Evolutionary conservation across 1,140 invertebrate genomes (phyloP).

Genomic region (Pissodes strobi): DNA sequence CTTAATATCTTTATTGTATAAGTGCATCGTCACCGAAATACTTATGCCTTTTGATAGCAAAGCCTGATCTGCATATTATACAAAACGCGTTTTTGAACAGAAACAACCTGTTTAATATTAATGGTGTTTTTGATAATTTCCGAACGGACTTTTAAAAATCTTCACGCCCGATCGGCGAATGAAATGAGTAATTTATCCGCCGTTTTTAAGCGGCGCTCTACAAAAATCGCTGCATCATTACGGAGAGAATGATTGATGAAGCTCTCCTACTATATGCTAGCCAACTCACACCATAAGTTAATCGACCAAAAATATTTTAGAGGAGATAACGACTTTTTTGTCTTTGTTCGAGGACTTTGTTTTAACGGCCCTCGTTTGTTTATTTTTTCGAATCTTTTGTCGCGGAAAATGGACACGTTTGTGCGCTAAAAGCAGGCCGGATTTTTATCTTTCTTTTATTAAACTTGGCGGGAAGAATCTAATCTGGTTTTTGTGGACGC

Average conservation of each 20-base stretch:
- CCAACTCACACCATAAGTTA: constrained; percentile 43
- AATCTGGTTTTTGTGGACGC: too few species aligned
- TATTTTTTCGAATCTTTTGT: background rate
- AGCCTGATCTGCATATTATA: too few species aligned
- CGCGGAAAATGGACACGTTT: background rate
- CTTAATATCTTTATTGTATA: too few species aligned
- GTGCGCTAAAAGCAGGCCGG: background rate
- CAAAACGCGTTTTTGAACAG: too few species aligned
- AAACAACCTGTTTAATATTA: constrained; percentile 20
- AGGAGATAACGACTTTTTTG: constrained; percentile 19
- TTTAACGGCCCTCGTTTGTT: constrained; percentile 19
- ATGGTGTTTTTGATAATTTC: constrained; percentile 16
- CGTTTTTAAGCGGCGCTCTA: constrained; percentile 21
- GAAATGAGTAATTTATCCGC: constrained; percentile 25
- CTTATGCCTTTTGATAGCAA: too few species aligned
- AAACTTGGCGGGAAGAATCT: too few species aligned
- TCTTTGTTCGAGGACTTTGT: constrained; percentile 32
- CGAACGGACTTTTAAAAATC: constrained; percentile 39
- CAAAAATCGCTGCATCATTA: constrained; percentile 37
- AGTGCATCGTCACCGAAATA: too few species aligned
- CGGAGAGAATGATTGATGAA: constrained; percentile 32
- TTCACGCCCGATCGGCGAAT: constrained; percentile 25
- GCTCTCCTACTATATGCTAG: constrained; percentile 36
- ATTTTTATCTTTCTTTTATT: background rate
- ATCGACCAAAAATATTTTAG: constrained; percentile 42